Conservation (phyloP, 1,140 invertebrate genomes). For the Bombyx mandarina region DNA sequence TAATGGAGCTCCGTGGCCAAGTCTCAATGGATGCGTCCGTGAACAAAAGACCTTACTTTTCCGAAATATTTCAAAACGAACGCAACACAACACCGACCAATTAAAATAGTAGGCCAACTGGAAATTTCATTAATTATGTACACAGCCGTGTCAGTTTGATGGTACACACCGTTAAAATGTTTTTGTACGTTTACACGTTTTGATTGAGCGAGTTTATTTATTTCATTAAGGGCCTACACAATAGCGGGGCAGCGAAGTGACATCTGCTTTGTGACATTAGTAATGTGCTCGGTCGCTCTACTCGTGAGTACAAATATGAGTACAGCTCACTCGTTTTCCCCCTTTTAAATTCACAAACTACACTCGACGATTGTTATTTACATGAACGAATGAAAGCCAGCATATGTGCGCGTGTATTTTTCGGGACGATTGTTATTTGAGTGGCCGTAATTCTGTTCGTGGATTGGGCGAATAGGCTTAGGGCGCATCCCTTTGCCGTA, state of each 20-base stretch:
- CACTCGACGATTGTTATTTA: constrained; percentile 60
- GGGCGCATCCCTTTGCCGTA: constrained; percentile 37
- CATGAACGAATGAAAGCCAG: constrained; percentile 43
- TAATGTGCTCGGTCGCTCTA: neutral
- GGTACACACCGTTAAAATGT: constrained; percentile 47
- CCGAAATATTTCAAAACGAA: constrained; percentile 60
- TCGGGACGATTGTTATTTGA: constrained; percentile 31
- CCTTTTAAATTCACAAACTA: constrained; percentile 40
- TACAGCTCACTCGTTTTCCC: constrained; percentile 29
- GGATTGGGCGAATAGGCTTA: constrained; percentile 42
- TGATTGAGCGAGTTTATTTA: neutral
- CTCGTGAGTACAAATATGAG: neutral
- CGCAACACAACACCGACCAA: constrained; percentile 45
- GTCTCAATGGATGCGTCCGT: constrained; percentile 37
- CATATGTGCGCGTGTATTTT: constrained; percentile 48
- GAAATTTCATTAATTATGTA: constrained; percentile 57
- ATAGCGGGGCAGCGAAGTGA: constrained; percentile 2
- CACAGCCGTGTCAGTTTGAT: constrained; percentile 30
- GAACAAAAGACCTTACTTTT: constrained; percentile 58
- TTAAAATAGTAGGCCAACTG: constrained; percentile 64
- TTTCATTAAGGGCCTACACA: neutral
- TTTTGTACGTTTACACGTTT: constrained; percentile 18
- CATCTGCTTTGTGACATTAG: constrained; percentile 1
- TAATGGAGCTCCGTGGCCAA: constrained; percentile 33
- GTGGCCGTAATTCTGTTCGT: constrained; percentile 24